A percentile compares a stretch with the other conserved stretches of the same genome.
phyloP scores from a whole-genome alignment of 2,113 vertebrate genomes.

The Gila orcuttii region DNA sequence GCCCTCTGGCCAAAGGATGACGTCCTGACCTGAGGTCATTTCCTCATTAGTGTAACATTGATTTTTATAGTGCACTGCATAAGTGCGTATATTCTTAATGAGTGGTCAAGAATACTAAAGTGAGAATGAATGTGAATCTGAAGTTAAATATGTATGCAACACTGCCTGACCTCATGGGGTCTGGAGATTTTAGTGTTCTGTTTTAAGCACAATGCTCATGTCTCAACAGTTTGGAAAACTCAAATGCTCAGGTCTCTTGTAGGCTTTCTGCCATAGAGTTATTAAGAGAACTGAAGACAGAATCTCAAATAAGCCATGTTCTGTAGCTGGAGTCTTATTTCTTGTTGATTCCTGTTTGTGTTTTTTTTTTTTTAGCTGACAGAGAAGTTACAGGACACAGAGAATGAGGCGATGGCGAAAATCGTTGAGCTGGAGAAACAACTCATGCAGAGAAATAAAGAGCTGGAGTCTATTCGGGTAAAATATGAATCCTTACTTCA shows the following conservation, averaged over 20 bases:
- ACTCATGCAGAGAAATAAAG: constrained; percentile 90
- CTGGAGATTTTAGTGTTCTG: background rate
- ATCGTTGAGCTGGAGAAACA: constrained; percentile 96
- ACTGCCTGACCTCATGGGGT: background rate
- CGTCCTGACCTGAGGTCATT: background rate
- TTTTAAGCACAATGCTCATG: too few relatives aligned
- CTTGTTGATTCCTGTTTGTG: background rate
- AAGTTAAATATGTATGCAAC: background rate
- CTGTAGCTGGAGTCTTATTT: background rate
- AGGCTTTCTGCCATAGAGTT: too few relatives aligned
- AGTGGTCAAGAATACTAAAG: background rate
- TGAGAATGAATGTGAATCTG: background rate
- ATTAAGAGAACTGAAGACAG: too few relatives aligned
- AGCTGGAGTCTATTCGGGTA: constrained; percentile 67
- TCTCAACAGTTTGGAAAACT: background rate
- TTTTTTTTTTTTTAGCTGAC: constrained; percentile 75
- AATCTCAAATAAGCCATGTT: background rate
- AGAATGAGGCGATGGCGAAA: constrained; percentile 95
- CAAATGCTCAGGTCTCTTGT: too few relatives aligned
- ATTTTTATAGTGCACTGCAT: background rate
- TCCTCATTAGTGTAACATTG: background rate
- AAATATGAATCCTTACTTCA: background rate
- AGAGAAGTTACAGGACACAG: constrained; percentile 93
- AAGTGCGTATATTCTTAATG: too few relatives aligned
- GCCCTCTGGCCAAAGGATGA: background rate